These are phyloP conservation scores for Plectropomus leopardus DNA, from an alignment of 2,113 vertebrate genomes.

Conservation along the genomic window DNA sequence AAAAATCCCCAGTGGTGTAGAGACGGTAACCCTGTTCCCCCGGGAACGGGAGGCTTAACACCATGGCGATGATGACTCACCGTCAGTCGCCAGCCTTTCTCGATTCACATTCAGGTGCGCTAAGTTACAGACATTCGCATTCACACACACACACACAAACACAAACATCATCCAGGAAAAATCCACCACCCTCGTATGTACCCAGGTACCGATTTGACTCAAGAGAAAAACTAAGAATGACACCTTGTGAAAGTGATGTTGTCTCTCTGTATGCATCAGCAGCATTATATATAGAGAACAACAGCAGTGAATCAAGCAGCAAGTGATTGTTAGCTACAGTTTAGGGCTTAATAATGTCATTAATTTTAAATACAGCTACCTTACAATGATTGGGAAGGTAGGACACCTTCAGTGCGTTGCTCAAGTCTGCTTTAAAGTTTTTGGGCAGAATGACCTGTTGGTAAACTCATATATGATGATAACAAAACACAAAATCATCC, in stretches of 20 bases:
- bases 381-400: slow-evolving; percentile 7
- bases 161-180: slow-evolving; percentile 43
- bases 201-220: slow-evolving; percentile 31
- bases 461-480: neutral
- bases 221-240: slow-evolving; percentile 38
- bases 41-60: slow-evolving; percentile 75
- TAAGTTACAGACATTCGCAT: slow-evolving; percentile 56
- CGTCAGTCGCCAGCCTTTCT: slow-evolving; percentile 56
- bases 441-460: neutral
- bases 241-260: slow-evolving; percentile 8
- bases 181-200: slow-evolving; percentile 26
- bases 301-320: neutral
- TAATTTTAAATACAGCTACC: slow-evolving; percentile 24
- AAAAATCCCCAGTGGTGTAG: slow-evolving; percentile 70
- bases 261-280: neutral
- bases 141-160: slow-evolving; percentile 35
- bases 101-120: slow-evolving; percentile 70
- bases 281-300: slow-evolving; percentile 6
- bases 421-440: slow-evolving; percentile 6
- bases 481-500: neutral
- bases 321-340: neutral
- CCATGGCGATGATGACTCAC: slow-evolving; percentile 80
- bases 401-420: neutral
- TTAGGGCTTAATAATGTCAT: neutral
- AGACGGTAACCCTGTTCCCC: slow-evolving; percentile 76